A percentile compares a stretch with the other conserved stretches of the same genome.
phyloP scores from a whole-genome alignment of 2,888 invertebrate genomes.

The Esperia sulphurella region DNA sequence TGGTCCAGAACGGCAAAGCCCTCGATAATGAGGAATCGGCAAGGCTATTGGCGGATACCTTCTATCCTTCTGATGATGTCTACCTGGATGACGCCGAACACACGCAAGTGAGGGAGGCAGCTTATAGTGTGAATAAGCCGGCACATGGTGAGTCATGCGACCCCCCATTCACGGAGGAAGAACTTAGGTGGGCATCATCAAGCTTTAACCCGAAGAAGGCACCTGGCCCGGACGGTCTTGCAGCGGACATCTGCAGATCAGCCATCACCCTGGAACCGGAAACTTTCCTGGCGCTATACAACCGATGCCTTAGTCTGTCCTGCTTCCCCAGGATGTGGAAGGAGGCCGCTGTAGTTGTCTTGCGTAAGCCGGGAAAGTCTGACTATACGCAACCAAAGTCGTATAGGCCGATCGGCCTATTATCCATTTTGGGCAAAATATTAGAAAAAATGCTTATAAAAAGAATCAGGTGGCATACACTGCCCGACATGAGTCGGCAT shows the following conservation, averaged over 20 bases:
- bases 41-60: not conserved
- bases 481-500: constrained; percentile 1
- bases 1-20: not conserved
- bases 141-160: not conserved
- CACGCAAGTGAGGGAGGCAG: not conserved
- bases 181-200: not conserved
- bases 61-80: constrained; percentile 2
- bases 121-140: not conserved
- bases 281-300: not conserved
- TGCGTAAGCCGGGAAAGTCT: not conserved
- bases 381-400: not conserved
- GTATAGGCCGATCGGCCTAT: constrained; percentile 10
- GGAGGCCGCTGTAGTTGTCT: not conserved
- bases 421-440: constrained; percentile 12
- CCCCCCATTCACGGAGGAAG: not conserved
- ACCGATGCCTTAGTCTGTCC: not conserved
- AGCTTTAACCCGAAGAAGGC: constrained; percentile 14
- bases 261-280: not conserved
- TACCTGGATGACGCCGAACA: not conserved
- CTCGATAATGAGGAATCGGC: constrained; percentile 5
- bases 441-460: constrained; percentile 11
- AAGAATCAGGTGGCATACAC: constrained; percentile 1
- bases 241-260: constrained; percentile 8
- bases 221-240: constrained; percentile 13
- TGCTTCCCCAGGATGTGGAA: constrained; percentile 1